Conservation (phyloP, 2,888 invertebrate species). For the Hypselothyrea guttata region DNA sequence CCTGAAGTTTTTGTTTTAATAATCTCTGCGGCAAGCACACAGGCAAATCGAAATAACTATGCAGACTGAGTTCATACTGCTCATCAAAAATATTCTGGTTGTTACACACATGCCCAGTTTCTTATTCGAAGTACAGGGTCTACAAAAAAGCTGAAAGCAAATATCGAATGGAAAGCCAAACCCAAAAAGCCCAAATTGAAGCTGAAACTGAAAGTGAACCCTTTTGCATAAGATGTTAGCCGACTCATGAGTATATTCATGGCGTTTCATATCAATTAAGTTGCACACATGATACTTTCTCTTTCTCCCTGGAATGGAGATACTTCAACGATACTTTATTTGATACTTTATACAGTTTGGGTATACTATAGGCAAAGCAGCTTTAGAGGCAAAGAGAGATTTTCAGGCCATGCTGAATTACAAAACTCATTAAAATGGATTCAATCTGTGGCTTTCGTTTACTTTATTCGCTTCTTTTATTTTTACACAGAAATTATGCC, state of each 20-base stretch:
- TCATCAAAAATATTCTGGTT: too few relatives aligned
- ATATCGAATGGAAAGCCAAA: not conserved
- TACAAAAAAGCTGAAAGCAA: not conserved
- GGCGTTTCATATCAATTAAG: slow-evolving; percentile 37
- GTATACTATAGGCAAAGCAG: not conserved
- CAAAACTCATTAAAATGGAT: not conserved
- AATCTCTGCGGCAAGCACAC: too few relatives aligned
- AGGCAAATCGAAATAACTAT: too few relatives aligned
- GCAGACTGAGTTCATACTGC: too few relatives aligned
- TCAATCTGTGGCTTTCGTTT: slow-evolving; percentile 27
- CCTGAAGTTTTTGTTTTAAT: too few relatives aligned
- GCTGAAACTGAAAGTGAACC: slow-evolving; percentile 19
- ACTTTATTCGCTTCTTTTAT: slow-evolving; percentile 23
- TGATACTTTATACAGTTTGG: too few relatives aligned
- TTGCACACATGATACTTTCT: slow-evolving; percentile 3
- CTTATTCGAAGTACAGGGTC: not conserved
- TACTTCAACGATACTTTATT: not conserved
- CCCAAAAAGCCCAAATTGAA: slow-evolving; percentile 2
- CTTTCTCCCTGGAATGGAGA: too few relatives aligned
- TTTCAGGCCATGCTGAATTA: not conserved
- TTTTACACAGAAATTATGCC: slow-evolving; percentile 28
- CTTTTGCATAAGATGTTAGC: slow-evolving; percentile 44
- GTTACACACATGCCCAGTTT: not conserved
- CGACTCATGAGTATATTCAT: slow-evolving; percentile 23
- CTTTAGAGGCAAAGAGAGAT: not conserved